Percentiles rank a stretch among this genome's conserved stretches.
Conservation (phyloP, 2,888 invertebrate genomes). For the Monopis laevigella region DNA sequence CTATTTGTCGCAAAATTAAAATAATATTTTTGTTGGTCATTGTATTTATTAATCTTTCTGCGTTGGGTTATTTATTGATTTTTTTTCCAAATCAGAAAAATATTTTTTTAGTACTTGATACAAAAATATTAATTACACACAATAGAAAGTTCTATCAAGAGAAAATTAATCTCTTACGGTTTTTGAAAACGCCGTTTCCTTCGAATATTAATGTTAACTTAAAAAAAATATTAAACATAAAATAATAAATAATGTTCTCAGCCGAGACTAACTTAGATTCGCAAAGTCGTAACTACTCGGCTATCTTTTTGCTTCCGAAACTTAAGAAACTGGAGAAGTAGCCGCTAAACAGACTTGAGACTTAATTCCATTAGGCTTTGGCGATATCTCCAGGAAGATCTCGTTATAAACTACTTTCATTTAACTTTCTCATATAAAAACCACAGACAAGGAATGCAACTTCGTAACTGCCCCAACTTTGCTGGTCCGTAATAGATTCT, state of each 20-base stretch:
- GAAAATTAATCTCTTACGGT: no score
- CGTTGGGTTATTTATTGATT: no score
- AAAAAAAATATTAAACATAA: no score
- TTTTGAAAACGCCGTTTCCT: no score
- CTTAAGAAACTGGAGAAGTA: constrained; percentile 16
- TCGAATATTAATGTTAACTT: no score
- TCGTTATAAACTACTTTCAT: constrained; percentile 38
- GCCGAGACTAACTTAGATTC: constrained; percentile 1
- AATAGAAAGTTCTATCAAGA: no score
- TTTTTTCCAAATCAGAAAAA: no score
- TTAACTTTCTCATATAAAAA: constrained; percentile 44
- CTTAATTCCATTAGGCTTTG: constrained; percentile 39
- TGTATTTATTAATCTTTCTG: no score
- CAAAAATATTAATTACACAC: no score
- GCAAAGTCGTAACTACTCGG: neutral
- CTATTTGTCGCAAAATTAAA: no score
- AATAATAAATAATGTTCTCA: neutral
- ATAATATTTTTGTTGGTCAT: no score
- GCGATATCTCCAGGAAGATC: constrained; percentile 26
- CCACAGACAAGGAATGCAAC: constrained; percentile 28
- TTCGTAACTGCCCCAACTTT: constrained; percentile 33
- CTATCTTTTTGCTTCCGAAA: constrained; percentile 18
- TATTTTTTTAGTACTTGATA: no score
- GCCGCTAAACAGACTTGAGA: constrained; percentile 26
- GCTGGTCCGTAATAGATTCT: constrained; percentile 9